A percentile compares a stretch with the other conserved stretches of the same genome.
Evolutionary conservation across 2,888 invertebrate species (phyloP).

Genomic region (Philereme transversata): DNA sequence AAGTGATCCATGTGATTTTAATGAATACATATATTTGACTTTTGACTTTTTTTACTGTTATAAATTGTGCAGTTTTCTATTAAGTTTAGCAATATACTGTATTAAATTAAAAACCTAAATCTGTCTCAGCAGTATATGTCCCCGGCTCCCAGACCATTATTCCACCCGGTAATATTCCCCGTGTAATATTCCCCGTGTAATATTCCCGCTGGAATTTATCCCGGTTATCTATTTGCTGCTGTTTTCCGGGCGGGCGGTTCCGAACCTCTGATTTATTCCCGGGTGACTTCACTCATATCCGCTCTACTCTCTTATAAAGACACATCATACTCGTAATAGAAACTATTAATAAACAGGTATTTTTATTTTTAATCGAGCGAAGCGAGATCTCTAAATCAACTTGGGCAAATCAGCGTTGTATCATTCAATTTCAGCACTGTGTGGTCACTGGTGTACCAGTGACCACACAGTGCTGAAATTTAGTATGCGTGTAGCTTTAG

Average conservation of each 20-base stretch:
- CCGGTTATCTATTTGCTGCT: constrained; percentile 19
- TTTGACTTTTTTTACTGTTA: no score
- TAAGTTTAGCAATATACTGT: background rate
- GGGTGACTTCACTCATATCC: constrained; percentile 18
- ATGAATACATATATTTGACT: no score
- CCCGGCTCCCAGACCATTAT: background rate
- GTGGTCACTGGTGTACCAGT: no score
- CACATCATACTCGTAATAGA: background rate
- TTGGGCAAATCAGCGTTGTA: no score
- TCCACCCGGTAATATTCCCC: constrained; percentile 7
- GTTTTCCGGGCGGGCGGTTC: constrained; percentile 18
- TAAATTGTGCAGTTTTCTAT: no score
- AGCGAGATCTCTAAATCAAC: no score
- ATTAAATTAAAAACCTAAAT: background rate
- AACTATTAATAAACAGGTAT: background rate
- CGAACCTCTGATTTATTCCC: constrained; percentile 14
- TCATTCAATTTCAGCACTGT: no score
- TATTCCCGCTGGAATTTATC: constrained; percentile 13
- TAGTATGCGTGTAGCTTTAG: no score
- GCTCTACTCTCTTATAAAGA: constrained; percentile 15
- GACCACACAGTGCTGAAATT: no score
- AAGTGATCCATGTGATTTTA: no score
- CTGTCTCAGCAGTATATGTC: background rate
- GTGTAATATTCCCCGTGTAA: constrained; percentile 13
- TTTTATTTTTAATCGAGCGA: no score